Evolutionary conservation across 2,113 vertebrate species (phyloP).

Genomic region (Xiphophorus hellerii): DNA sequence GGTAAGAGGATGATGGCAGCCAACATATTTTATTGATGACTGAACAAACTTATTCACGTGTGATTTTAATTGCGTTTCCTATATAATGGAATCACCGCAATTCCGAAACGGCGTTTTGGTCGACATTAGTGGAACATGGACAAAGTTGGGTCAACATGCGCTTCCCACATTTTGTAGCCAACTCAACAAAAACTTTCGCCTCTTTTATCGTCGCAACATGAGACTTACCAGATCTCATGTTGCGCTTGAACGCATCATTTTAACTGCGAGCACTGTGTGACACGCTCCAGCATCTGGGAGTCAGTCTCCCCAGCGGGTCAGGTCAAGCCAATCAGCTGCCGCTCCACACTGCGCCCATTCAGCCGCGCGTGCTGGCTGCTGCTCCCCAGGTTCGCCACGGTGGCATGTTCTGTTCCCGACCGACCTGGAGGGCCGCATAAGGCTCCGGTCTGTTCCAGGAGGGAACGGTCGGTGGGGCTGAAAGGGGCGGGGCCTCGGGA

Average conservation of each 20-base stretch:
- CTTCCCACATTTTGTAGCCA: too few relatives aligned
- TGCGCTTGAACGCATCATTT: conserved; percentile 57
- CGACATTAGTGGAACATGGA: too few relatives aligned
- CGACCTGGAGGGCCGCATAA: conserved; percentile 70
- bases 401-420: conserved; percentile 74
- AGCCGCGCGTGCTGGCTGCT: conserved; percentile 59
- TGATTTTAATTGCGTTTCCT: too few relatives aligned
- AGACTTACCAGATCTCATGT: conserved; percentile 16
- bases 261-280: conserved; percentile 39
- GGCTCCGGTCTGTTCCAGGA: conserved; percentile 75
- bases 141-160: too few relatives aligned
- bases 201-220: not conserved
- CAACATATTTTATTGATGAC: too few relatives aligned
- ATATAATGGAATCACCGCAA: too few relatives aligned
- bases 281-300: conserved; percentile 33
- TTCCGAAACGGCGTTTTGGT: too few relatives aligned
- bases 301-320: conserved; percentile 29
- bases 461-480: conserved; percentile 13
- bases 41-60: too few relatives aligned
- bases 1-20: too few relatives aligned
- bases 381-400: conserved; percentile 64
- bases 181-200: conserved; percentile 15
- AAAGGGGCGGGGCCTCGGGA: conserved; percentile 48
- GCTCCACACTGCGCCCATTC: conserved; percentile 76
- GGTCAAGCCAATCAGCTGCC: conserved; percentile 37